These are phyloP conservation scores for Ondatra zibethicus DNA, from an alignment of 2,113 vertebrate genomes.

Conservation along the genomic window DNA sequence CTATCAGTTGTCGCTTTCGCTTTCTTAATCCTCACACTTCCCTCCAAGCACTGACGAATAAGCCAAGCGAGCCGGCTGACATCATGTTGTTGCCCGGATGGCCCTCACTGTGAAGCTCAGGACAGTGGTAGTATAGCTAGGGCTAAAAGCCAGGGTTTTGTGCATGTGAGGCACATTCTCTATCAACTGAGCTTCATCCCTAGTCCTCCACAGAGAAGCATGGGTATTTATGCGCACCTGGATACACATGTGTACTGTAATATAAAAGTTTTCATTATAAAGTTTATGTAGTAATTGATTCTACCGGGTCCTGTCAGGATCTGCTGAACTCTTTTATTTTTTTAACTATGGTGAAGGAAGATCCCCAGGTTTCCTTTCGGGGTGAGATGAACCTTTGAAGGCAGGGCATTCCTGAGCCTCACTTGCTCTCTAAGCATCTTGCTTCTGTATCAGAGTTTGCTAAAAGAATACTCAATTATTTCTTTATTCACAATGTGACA, in stretches of 20 bases:
- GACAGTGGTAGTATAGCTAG: no score
- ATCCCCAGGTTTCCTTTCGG: background rate
- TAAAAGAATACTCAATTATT: background rate
- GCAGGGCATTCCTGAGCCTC: no score
- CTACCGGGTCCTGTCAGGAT: background rate
- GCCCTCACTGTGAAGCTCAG: no score
- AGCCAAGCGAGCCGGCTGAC: no score
- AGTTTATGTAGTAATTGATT: background rate
- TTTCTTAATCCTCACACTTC: no score
- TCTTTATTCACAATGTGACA: conserved; percentile 10
- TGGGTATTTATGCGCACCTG: no score
- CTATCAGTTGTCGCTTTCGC: no score
- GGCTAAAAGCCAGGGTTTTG: background rate
- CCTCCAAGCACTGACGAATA: no score
- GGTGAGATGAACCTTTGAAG: background rate
- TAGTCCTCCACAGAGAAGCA: background rate
- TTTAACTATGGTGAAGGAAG: background rate
- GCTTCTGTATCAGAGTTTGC: background rate
- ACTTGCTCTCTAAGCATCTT: background rate
- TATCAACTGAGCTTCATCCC: background rate
- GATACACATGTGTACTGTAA: background rate
- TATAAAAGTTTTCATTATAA: background rate
- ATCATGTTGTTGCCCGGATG: no score
- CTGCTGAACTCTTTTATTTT: background rate
- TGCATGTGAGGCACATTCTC: no score